Percentiles rank a stretch among this genome's conserved stretches.
Conservation (phyloP, 2,888 invertebrate species). For the Standfussiana lucernea region DNA sequence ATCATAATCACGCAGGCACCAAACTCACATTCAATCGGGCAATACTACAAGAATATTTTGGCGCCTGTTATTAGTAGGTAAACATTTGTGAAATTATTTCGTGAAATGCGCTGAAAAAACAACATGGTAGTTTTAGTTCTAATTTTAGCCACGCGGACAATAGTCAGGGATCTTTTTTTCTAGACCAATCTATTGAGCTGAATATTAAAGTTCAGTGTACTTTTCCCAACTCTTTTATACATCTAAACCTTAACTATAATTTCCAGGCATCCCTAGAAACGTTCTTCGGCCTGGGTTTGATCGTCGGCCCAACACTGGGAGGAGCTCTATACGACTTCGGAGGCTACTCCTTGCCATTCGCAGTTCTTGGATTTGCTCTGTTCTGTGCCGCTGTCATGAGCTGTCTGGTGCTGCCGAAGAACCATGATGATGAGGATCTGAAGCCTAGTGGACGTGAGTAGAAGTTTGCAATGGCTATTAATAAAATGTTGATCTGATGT, state of each 20-base stretch:
- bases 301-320: slow-evolving; percentile 97
- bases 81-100: not conserved
- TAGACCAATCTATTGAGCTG: not conserved
- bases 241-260: not conserved
- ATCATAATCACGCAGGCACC: not conserved
- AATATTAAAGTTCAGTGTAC: not conserved
- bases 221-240: not conserved
- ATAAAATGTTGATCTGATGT: not conserved
- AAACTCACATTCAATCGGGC: not conserved
- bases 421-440: slow-evolving; percentile 90
- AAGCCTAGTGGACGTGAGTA: slow-evolving; percentile 91
- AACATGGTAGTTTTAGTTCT: not conserved
- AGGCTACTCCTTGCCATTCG: slow-evolving; percentile 95
- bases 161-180: not conserved
- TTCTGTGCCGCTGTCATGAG: slow-evolving; percentile 94
- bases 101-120: not conserved
- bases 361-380: slow-evolving; percentile 93
- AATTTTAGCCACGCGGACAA: not conserved
- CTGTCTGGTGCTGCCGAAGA: slow-evolving; percentile 93
- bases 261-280: slow-evolving; percentile 95
- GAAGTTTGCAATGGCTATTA: not conserved
- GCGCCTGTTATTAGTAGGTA: not conserved
- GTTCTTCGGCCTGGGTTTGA: slow-evolving; percentile 96
- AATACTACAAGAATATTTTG: not conserved
- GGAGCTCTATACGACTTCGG: slow-evolving; percentile 95